phyloP scores from a whole-genome alignment of 2,888 invertebrate species.

The Malthinus flaveolus region DNA sequence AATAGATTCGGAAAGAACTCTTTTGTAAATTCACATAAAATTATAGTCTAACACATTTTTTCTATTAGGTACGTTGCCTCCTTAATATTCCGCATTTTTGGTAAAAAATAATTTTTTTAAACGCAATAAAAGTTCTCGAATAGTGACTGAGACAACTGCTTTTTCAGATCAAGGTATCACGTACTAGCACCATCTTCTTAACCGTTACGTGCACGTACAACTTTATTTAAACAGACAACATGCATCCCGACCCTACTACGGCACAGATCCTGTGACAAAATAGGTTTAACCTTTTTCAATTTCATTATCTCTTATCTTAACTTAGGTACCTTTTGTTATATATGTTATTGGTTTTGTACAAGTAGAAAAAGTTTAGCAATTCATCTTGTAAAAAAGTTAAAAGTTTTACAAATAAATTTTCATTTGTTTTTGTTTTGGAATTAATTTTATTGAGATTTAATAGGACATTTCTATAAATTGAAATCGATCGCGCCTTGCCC shows the following conservation, averaged over 20 bases:
- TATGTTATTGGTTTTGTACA: slow-evolving; percentile 22
- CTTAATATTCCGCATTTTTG: slow-evolving; percentile 18
- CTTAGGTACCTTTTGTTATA: slow-evolving; percentile 31
- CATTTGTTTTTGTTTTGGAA: too few species aligned
- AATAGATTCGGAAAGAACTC: too few species aligned
- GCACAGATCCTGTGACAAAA: slow-evolving; percentile 37
- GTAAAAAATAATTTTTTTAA: slow-evolving; percentile 24
- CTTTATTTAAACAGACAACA: slow-evolving; percentile 45
- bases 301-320: slow-evolving; percentile 35
- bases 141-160: slow-evolving; percentile 27
- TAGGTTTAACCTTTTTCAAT: slow-evolving; percentile 39
- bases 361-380: slow-evolving; percentile 23
- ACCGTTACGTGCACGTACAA: slow-evolving; percentile 41
- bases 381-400: background rate
- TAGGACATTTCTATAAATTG: too few species aligned
- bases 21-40: too few species aligned
- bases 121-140: slow-evolving; percentile 23
- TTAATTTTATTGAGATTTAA: too few species aligned
- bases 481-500: too few species aligned
- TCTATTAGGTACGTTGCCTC: slow-evolving; percentile 6
- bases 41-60: background rate
- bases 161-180: slow-evolving; percentile 28
- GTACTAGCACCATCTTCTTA: slow-evolving; percentile 29
- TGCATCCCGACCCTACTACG: slow-evolving; percentile 27
- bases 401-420: too few species aligned